Evolutionary conservation across 2,888 invertebrate species (phyloP), one percentile per base, ranked within the genome.

Genomic region (Elegia similella): DNA sequence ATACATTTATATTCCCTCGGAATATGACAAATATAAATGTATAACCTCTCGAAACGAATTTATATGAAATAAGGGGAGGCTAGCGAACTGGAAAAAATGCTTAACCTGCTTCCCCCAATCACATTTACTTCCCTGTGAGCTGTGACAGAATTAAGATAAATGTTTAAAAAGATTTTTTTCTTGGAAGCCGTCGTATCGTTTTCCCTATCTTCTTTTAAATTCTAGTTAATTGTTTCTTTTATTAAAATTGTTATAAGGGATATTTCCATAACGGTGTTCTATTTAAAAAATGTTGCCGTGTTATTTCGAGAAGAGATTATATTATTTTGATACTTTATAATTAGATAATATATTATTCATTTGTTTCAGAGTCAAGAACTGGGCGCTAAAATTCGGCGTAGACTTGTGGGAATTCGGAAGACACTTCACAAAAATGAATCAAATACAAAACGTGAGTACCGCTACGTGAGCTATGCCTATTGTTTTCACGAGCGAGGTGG

Each of bases 381-480:
- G 97, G 97, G 97, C 97, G 66, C 88, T 97, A 64, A 96, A 96
- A 89, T 97, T 97, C 79, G 97, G 97, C 70, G 96, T 96, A 66
- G 96, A 97, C 88, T 92, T 97, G 66, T 97, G 97, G 97, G 96
- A 96, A 87, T 97, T 96, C 74, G 96, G 97, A 62, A 93, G 95
- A 77, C 95, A 96, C 86, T 95, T 95, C 81, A 97, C 97, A 15
- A 96, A 96, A 92, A 96, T 96, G 95, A 95, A 95, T 78, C 96
- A 96, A 83, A 95, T 97, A 77, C 95, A 96, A 92, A 95, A 94
- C 91, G 97, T 97, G 92, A 95, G 95, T 94, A 78, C 32, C 13
- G 16, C 34, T 13, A 7, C 15, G n/a, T 30, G 13, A 23, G 15
- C 52, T 55, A 8, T 38, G 50, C 16, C 50, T 50, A 50, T 60